A percentile compares a stretch with the other conserved stretches of the same genome.
phyloP scores from a whole-genome alignment of 2,888 invertebrate genomes.

The Bruchidius siliquastri region DNA sequence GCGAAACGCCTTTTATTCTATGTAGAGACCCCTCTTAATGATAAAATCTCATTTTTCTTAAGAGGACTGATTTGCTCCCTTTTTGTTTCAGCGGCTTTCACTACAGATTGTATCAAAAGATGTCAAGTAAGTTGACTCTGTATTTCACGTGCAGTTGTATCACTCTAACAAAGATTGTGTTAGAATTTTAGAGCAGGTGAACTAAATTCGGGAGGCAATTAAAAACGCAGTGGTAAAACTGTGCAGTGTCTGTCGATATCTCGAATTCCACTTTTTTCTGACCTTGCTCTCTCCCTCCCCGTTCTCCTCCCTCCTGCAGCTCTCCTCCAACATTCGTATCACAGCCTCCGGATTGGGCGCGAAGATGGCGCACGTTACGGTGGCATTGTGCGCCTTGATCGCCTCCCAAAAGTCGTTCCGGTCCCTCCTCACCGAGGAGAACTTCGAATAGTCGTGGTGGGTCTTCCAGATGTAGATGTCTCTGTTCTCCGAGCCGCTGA shows the following conservation, averaged over 20 bases:
- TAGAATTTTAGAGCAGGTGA: too few species aligned
- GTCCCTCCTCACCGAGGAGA: constrained; percentile 86
- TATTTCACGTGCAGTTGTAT: too few species aligned
- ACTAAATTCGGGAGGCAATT: too few species aligned
- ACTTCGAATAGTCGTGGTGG: constrained; percentile 91
- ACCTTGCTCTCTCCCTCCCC: constrained; percentile 28
- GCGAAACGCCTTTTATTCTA: too few species aligned
- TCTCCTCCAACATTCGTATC: constrained; percentile 65
- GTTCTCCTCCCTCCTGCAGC: constrained; percentile 6
- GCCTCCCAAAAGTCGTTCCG: constrained; percentile 98
- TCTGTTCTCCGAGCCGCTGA: constrained; percentile 96
- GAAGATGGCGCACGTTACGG: constrained; percentile 96
- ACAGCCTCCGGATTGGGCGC: constrained; percentile 94
- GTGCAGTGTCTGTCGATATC: background rate
- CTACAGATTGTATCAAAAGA: too few species aligned
- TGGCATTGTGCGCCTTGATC: constrained; percentile 90
- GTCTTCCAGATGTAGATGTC: constrained; percentile 99
- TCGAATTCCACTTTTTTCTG: constrained; percentile 6
- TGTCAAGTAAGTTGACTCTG: too few species aligned
- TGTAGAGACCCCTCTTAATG: too few species aligned
- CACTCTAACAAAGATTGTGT: too few species aligned
- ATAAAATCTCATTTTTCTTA: too few species aligned
- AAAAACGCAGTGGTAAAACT: too few species aligned
- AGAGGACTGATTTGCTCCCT: too few species aligned
- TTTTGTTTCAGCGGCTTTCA: too few species aligned